Base-by-base conservation (phyloP, 2,797 vertebrate genomes). In the Microctenopoma stevenorrisi region DNA sequence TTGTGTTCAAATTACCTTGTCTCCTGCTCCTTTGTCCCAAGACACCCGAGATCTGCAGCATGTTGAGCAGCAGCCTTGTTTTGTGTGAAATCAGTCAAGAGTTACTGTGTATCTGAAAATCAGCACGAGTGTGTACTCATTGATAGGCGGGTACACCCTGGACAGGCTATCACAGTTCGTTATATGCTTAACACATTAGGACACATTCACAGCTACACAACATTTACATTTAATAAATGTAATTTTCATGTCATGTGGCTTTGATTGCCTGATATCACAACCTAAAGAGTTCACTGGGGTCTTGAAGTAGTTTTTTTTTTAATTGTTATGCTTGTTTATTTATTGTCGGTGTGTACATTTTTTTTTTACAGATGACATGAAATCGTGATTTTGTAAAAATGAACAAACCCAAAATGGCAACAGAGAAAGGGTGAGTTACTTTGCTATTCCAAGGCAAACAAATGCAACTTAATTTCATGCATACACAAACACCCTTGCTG, bases 331-430 rank as follows among this genome's bases (percentile, higher is more conserved):
- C 57, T 56, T 37, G 14, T 46, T 14, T 11, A 22, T 59, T 58
- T 68, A 30, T 30, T 50, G 38, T 60, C 72, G 57, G 3, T 50
- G 1, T 26, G 14, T 68, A 22, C 22, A 22, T 40, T 69, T 67
- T 49, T 49, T 59, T 87, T 43, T 44, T 90, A 81, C 88, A 92
- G 96, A 87, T 80, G 82, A 78, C 86, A 68, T 93, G 91, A 95
- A 82, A 93, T 96, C 94, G 78, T 94, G 91, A 92, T 92, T 90
- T 94, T 89, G 84, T 82, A 86, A 93, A 95, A 88, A 99, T 98
- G 97, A 98, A 94, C 93, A 99, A 97, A 94, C 89, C 94, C 87
- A 99, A 97, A 96, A 95, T 95, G 92, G 79, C 95, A 78, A 82
- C 95, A 76, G 97, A 98, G 86, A 99, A 98, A 94, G 96, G 97